phyloP scores from a whole-genome alignment of 2,888 invertebrate species.

The Incurvaria masculella region DNA sequence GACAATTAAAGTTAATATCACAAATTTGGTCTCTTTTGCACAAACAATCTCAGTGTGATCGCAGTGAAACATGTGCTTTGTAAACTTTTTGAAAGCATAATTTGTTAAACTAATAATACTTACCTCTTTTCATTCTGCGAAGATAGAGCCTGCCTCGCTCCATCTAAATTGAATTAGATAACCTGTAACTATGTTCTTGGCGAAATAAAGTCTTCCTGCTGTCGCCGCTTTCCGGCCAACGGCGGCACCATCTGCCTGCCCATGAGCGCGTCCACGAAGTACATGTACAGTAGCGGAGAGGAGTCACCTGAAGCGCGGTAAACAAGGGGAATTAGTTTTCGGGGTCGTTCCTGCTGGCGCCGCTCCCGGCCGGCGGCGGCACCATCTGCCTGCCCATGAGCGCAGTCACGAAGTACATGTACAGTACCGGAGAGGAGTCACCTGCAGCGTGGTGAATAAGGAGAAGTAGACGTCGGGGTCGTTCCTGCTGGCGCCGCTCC shows the following conservation, averaged over 20 bases:
- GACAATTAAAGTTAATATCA: too few relatives aligned
- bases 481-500: slow-evolving; percentile 44
- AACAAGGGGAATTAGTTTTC: slow-evolving; percentile 91
- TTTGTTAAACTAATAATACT: too few relatives aligned
- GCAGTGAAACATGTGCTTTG: too few relatives aligned
- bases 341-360: slow-evolving; percentile 55
- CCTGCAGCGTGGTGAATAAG: slow-evolving; percentile 86
- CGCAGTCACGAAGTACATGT: slow-evolving; percentile 88
- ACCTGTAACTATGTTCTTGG: too few relatives aligned
- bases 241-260: slow-evolving; percentile 79
- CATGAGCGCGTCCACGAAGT: slow-evolving; percentile 85
- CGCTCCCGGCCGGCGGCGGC: slow-evolving; percentile 49
- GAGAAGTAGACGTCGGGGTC: slow-evolving; percentile 87
- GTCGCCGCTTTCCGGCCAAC: slow-evolving; percentile 44
- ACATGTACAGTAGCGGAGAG: slow-evolving; percentile 84
- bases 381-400: slow-evolving; percentile 86
- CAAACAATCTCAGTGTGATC: too few relatives aligned
- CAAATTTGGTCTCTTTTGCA: too few relatives aligned
- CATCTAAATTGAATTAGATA: too few relatives aligned
- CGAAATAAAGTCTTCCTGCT: too few relatives aligned
- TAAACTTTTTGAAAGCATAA: too few relatives aligned
- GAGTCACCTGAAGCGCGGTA: slow-evolving; percentile 83
- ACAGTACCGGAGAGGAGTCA: slow-evolving; percentile 81
- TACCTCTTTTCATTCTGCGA: too few relatives aligned
- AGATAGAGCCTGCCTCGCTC: too few relatives aligned